Percentiles rank a stretch among this genome's conserved stretches.
Conservation (phyloP, 2,797 vertebrate species). For the Esox lucius region DNA sequence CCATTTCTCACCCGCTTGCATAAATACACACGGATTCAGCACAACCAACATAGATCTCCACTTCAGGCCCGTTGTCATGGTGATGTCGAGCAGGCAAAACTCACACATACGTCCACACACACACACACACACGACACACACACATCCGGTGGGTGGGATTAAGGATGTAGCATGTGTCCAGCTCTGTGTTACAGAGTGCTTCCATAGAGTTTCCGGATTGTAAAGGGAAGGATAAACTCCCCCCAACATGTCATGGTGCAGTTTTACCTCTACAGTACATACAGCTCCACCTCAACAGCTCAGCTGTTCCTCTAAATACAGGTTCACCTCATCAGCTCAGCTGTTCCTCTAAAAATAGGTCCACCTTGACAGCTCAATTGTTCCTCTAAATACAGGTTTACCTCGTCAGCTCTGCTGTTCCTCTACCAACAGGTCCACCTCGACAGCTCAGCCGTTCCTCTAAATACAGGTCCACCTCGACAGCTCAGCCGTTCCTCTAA, state of each 20-base stretch:
- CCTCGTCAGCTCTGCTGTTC: too few species aligned
- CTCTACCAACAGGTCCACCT: too few species aligned
- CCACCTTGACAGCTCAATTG: too few species aligned
- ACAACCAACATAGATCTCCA: background rate
- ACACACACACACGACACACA: background rate
- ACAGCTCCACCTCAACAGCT: too few species aligned
- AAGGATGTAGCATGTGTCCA: constrained; percentile 3
- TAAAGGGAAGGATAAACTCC: background rate
- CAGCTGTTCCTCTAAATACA: too few species aligned
- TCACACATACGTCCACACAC: background rate
- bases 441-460: too few species aligned
- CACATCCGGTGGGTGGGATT: background rate
- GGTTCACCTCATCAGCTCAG: too few species aligned
- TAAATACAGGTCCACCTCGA: too few species aligned
- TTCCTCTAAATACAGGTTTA: too few species aligned
- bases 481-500: too few species aligned
- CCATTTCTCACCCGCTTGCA: background rate
- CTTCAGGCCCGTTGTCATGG: background rate
- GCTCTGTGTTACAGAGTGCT: constrained; percentile 10
- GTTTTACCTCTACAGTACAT: too few species aligned
- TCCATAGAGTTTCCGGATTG: background rate
- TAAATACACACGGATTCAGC: background rate
- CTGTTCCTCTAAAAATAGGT: too few species aligned
- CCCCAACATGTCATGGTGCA: background rate
- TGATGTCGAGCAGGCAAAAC: background rate